Evolutionary conservation across 2,888 invertebrate genomes (phyloP).

Genomic region (Strigamia maritima): DNA sequence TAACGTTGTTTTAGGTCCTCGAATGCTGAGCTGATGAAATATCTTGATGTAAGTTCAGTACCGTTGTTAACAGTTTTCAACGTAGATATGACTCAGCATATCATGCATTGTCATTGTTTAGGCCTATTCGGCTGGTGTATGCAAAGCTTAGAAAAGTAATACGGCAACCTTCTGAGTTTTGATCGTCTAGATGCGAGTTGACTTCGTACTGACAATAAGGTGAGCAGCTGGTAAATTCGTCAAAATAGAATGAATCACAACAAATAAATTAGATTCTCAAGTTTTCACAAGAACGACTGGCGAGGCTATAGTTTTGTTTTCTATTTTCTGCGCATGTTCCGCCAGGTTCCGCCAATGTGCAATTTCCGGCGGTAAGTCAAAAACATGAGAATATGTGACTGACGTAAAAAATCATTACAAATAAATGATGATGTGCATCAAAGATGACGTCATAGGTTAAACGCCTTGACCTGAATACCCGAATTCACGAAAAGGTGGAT

Average conservation of each 20-base stretch:
- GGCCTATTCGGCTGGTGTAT: neutral
- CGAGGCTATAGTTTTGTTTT: neutral
- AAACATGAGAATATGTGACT: neutral
- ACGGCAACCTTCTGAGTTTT: neutral
- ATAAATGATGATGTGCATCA: no score
- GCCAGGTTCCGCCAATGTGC: neutral
- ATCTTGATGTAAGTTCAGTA: neutral
- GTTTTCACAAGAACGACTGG: conserved; percentile 9
- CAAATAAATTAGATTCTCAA: conserved; percentile 6
- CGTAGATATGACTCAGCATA: conserved; percentile 8
- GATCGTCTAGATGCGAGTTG: neutral
- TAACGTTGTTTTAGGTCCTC: neutral
- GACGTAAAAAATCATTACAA: neutral
- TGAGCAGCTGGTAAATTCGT: neutral
- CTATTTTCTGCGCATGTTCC: neutral
- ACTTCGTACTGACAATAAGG: neutral
- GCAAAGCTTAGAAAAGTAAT: neutral
- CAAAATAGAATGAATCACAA: conserved; percentile 21
- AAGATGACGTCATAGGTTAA: no score
- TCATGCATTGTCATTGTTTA: neutral
- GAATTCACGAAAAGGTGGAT: no score
- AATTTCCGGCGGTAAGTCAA: neutral
- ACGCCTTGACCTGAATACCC: no score
- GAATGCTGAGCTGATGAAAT: neutral
- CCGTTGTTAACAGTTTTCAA: neutral